phyloP scores from a whole-genome alignment of 2,797 vertebrate genomes.

The Nothura maculosa region DNA sequence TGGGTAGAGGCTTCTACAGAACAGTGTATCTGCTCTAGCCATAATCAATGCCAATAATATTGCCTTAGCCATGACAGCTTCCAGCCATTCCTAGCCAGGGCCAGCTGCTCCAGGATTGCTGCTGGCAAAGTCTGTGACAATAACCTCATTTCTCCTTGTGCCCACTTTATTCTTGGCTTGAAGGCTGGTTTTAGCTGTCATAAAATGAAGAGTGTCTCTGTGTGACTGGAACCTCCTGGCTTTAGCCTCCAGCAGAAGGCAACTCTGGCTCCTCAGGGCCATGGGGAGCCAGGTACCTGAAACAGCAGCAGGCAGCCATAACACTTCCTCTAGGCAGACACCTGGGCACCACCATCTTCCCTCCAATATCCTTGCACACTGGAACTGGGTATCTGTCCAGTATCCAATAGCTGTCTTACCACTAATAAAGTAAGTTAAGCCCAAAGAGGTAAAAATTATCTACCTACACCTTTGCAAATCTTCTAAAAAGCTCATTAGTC shows the following conservation, averaged over 20 bases:
- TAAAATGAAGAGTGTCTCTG: not conserved
- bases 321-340: not conserved
- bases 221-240: not conserved
- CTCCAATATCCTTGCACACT: not conserved
- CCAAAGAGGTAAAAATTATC: not conserved
- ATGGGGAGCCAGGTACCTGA: rapidly evolving
- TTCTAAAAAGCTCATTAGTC: not conserved
- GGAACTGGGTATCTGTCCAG: not conserved
- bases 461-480: not conserved
- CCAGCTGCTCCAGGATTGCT: not conserved
- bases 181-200: not conserved
- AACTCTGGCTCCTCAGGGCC: not conserved
- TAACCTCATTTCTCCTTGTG: not conserved
- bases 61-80: not conserved
- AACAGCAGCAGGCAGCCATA: not conserved
- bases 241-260: not conserved
- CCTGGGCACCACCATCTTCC: not conserved
- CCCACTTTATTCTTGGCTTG: not conserved
- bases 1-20: conserved; percentile 84
- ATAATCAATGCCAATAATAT: conserved; percentile 67
- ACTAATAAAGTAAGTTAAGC: no score
- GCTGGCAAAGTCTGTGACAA: not conserved
- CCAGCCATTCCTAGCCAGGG: not conserved
- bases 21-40: conserved; percentile 80
- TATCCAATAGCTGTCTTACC: not conserved